Base-by-base conservation (phyloP, 2,888 invertebrate genomes). In the Agonopterix arenella region DNA sequence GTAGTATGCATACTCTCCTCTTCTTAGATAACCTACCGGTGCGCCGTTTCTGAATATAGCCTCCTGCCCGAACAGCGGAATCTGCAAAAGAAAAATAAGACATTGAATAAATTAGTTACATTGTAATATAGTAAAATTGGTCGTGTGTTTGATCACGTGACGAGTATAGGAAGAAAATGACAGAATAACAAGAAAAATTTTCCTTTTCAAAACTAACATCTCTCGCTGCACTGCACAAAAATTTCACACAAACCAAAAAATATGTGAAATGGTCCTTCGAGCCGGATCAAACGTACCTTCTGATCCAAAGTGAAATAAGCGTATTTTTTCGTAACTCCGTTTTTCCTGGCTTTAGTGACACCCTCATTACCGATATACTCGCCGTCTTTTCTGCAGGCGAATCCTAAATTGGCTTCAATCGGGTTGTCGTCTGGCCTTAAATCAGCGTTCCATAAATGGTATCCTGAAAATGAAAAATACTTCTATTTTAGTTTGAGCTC, bases 361-460 rank as follows among this genome's bases (percentile, higher is more conserved):
- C 90, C 89, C 44, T 91, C 89, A 63, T 95, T 94, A 8, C 97
- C 97, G 46, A 94, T 91, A 73, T 96, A 97, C 9, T 93, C 91
- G 0, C 94, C 95, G 44, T 91, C 90, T 69, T 93, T 93, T 50
- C 96, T 92, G 73, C 97, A 97, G 0, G 95, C 91, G 67, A 94
- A 94, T 8, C 90, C 92, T 40, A 98, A 85, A 51, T 94, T 94
- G 0, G 96, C 95, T 84, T 97, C 97, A 2, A 97, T 79, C 0
- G 97, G 97, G 61, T 95, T 96, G 69, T 97, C 97, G 61, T 96
- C 95, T 0, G 93, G 82, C 59, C 97, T 90, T 43, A 97, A 74
- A 74, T 97, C 97, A 7, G 91, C 90, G 66, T 96, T 94, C 96
- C 97, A 97, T 58, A 97, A 88, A 65, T 96, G 95, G 70, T 95